Base-by-base conservation (phyloP, 2,888 invertebrate genomes). In the Parascotia fuliginaria region DNA sequence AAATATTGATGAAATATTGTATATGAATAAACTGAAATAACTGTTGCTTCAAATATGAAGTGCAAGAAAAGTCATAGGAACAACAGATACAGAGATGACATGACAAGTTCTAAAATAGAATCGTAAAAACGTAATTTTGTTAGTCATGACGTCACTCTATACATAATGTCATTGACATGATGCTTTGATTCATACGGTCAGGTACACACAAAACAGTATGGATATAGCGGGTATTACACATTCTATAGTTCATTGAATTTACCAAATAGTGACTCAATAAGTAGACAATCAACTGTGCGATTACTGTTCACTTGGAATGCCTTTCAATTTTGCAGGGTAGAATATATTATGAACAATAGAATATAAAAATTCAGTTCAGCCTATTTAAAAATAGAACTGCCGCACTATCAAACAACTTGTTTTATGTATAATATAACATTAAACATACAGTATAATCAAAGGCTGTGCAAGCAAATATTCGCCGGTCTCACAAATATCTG, bases 141-240 rank as follows among this genome's bases (percentile, higher is more conserved):
- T 9, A 12, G 11, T 13, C 9, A 12, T 33, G 34, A 42, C 27
- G 19, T 34, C 27, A 16, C 7, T 24, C 9, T 29, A 6, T 31
- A 11, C 15, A 11, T 19, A 19, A 34, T 42, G 34, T 42, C 34
- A 12, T 27, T 42, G 42, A 34, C 42, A 27, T 12, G 6, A 6
- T 12, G 6, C 16, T 28, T 4, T 16, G 9, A 27, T 16, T 34
- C 12, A 29, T 29, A 11, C 11, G 29, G 19, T 19, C 19, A 19
- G 7, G 7, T 7, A 7, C 5, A 29, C 12, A 12, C 13, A 3
- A 9, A 34, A 42, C 28, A 34, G 32, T 42, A 15, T 27, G 1
- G 12, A 16, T 29, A 15, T 29, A 12, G 16, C 29, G n/a, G 13
- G 9, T 9, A 19, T 3, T 13, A 24, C 7, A n/a, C n/a, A 24